These are phyloP conservation scores for Melinaea marsaeus DNA, from an alignment of 2,888 invertebrate genomes.

Conservation along the genomic window DNA sequence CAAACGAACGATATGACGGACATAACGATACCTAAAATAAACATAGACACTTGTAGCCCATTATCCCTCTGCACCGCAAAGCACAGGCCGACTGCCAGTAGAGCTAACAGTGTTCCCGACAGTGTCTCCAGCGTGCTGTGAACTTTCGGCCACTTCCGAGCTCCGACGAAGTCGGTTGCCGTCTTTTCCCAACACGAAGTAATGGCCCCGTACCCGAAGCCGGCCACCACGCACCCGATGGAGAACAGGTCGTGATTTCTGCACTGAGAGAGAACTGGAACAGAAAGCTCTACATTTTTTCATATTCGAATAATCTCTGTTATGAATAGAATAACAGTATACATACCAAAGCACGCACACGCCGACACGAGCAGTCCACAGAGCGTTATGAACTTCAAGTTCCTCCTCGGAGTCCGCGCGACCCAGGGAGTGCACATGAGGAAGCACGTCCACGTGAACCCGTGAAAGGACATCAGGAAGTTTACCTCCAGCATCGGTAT, in stretches of 20 bases:
- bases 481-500: slow-evolving; percentile 61
- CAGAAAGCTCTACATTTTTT: slow-evolving; percentile 14
- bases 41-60: slow-evolving; percentile 56
- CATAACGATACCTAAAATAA: slow-evolving; percentile 52
- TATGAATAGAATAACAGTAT: neutral
- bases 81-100: slow-evolving; percentile 52
- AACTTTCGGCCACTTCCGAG: slow-evolving; percentile 69
- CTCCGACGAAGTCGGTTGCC: slow-evolving; percentile 68
- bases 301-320: neutral
- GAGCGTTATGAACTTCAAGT: slow-evolving; percentile 63
- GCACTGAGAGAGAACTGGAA: slow-evolving; percentile 61
- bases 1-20: slow-evolving; percentile 54
- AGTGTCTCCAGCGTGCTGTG: slow-evolving; percentile 70
- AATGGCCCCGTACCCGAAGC: slow-evolving; percentile 71
- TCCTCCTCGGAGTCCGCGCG: slow-evolving; percentile 63
- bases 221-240: slow-evolving; percentile 70
- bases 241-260: slow-evolving; percentile 67
- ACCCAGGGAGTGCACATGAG: slow-evolving; percentile 67
- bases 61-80: slow-evolving; percentile 48
- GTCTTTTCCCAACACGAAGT: slow-evolving; percentile 69
- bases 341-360: slow-evolving; percentile 62
- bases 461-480: slow-evolving; percentile 65
- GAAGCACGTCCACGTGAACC: slow-evolving; percentile 72
- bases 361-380: slow-evolving; percentile 58
- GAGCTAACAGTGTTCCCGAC: slow-evolving; percentile 54